Evolutionary conservation across 2,113 vertebrate species (phyloP).

Genomic region (Tamias sibiricus): DNA sequence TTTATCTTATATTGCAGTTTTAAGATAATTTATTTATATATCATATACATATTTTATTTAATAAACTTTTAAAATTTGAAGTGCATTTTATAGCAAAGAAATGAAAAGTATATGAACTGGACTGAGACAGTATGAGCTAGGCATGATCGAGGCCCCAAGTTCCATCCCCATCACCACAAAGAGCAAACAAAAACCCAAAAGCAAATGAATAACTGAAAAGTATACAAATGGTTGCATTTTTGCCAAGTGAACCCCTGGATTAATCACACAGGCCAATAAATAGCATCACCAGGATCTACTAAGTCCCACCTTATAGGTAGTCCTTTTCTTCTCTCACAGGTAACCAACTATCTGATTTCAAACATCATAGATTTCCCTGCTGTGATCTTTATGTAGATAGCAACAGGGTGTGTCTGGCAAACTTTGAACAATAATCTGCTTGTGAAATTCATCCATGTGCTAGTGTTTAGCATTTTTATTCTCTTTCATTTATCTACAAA

Average conservation of each 20-base stretch:
- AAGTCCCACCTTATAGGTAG: neutral
- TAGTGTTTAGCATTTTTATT: neutral
- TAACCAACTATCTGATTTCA: neutral
- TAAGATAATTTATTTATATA: constrained; percentile 13
- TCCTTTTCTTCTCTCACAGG: neutral
- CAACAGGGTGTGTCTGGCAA: neutral
- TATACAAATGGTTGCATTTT: neutral
- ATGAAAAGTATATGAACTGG: neutral
- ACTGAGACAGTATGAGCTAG: neutral
- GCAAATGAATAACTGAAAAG: neutral
- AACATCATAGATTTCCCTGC: neutral
- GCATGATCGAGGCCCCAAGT: neutral
- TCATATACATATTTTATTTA: constrained; percentile 1
- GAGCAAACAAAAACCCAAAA: neutral
- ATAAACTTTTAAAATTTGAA: neutral
- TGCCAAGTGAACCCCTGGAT: neutral
- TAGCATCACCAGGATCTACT: neutral
- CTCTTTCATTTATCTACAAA: neutral
- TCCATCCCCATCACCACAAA: neutral
- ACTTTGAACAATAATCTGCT: neutral
- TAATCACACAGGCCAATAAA: neutral
- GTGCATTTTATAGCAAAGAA: neutral
- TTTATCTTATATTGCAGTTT: neutral
- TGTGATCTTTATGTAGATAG: neutral
- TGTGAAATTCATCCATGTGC: neutral